Evolutionary conservation across 2,797 vertebrate species (phyloP).

Genomic region (Okamejei kenojei): DNA sequence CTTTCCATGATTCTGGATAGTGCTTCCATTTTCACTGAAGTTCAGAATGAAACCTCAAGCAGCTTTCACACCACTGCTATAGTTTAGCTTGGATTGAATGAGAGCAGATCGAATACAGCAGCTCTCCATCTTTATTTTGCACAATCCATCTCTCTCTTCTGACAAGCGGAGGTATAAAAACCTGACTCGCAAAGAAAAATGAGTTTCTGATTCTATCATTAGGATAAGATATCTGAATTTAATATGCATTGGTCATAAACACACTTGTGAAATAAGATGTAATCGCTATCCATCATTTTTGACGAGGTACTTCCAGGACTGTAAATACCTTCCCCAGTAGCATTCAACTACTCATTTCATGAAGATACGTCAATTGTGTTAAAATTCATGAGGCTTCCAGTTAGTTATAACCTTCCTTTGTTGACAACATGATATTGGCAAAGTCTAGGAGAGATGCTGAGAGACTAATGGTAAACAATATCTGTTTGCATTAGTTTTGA

Average conservation of each 20-base stretch:
- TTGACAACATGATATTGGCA: not conserved
- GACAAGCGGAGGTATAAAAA: not conserved
- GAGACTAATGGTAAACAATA: not conserved
- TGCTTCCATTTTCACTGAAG: slow-evolving; percentile 3
- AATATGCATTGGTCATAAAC: not conserved
- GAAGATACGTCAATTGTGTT: not conserved
- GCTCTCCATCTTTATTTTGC: not conserved
- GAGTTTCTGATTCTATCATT: not conserved
- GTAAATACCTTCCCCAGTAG: not conserved
- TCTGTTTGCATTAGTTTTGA: not conserved
- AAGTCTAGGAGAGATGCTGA: not conserved
- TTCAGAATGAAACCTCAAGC: not conserved
- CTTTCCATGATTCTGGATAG: not conserved
- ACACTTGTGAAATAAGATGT: not conserved
- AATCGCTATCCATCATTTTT: not conserved
- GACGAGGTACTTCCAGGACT: not conserved
- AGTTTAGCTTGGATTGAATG: not conserved
- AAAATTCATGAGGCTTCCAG: not conserved
- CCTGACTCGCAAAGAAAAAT: not conserved
- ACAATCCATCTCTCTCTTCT: not conserved
- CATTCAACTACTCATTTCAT: not conserved
- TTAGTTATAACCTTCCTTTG: not conserved
- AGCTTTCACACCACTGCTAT: not conserved
- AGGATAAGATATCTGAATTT: not conserved
- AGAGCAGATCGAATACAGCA: not conserved